Evolutionary conservation across 2,888 invertebrate species (phyloP), one percentile per base, ranked within the genome.

Genomic region (Coenonympha glycerion): DNA sequence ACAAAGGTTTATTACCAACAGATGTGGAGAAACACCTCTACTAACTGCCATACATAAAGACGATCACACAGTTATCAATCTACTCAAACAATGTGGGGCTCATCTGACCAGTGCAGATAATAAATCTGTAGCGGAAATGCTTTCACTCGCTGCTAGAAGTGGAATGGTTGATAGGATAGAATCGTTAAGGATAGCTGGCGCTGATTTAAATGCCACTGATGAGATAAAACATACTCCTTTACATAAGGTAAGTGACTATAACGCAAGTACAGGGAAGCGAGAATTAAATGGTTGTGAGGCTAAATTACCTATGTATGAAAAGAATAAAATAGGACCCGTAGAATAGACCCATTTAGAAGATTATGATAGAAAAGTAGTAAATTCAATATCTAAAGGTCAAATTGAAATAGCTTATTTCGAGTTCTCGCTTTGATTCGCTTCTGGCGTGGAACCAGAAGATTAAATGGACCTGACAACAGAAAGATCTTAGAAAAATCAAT

Each of bases 81-180:
- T 93, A 1, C 80, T 96, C 0, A 76, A 91, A 8, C 88, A 90
- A 61, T 93, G 94, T 60, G 96, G 96, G 0, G 95, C 95, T 1
- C 92, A 93, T 63, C 71, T 95, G 16, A 89, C 90, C 1, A 88
- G 87, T 6, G 88, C 90, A 0, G 86, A 86, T 54, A 77, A 88
- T 0, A 81, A 88, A 21, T 76, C 87, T 1, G 74, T 93, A 0
- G 92, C 91, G 0, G 93, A 93, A 58, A 89, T 92, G 62, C 76
- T 95, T 46, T 92, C 92, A 4, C 65, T 85, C 0, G 92, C 93
- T 0, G 91, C 93, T 0, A 88, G 91, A 2, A 81, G 82, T 6
- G 92, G 92, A 0, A 85, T 89, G 6, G 46, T 90, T 1, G 69
- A 68, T 3, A 88, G 91, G 15, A 68, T 95, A 8, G 76, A 88